phyloP scores from a whole-genome alignment of 2,888 invertebrate species.

The Polydrusus tereticollis region DNA sequence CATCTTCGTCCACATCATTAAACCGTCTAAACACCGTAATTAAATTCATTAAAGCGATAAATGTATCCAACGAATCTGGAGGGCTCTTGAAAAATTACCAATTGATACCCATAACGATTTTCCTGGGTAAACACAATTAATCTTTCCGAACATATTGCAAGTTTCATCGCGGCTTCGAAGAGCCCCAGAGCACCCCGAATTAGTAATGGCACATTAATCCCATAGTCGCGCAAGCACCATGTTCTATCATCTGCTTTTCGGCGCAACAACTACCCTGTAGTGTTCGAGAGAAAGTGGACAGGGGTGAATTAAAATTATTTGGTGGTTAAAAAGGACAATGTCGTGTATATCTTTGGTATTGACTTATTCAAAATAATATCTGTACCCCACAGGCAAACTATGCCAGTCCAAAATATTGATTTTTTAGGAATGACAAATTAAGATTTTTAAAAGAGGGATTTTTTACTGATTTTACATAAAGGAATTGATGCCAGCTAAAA shows the following conservation, averaged over 20 bases:
- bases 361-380: too few relatives aligned
- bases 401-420: too few relatives aligned
- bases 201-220: slow-evolving; percentile 68
- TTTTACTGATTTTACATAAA: too few relatives aligned
- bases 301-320: slow-evolving; percentile 22
- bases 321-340: neutral
- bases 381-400: too few relatives aligned
- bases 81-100: slow-evolving; percentile 60
- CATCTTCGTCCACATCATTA: slow-evolving; percentile 19
- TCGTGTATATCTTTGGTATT: neutral
- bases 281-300: slow-evolving; percentile 15
- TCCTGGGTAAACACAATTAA: slow-evolving; percentile 62
- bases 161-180: slow-evolving; percentile 56
- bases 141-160: slow-evolving; percentile 60
- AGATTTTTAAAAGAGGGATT: too few relatives aligned
- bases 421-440: too few relatives aligned
- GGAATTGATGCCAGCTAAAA: too few relatives aligned
- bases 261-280: slow-evolving; percentile 29
- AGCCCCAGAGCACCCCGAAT: slow-evolving; percentile 63
- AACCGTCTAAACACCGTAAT: slow-evolving; percentile 45
- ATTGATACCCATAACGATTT: slow-evolving; percentile 60
- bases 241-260: slow-evolving; percentile 60
- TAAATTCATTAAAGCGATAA: slow-evolving; percentile 50
- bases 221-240: slow-evolving; percentile 66
- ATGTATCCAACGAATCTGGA: slow-evolving; percentile 42